These are phyloP conservation scores for Listrodromus nycthemerus DNA, from an alignment of 2,888 invertebrate genomes.

Conservation along the genomic window DNA sequence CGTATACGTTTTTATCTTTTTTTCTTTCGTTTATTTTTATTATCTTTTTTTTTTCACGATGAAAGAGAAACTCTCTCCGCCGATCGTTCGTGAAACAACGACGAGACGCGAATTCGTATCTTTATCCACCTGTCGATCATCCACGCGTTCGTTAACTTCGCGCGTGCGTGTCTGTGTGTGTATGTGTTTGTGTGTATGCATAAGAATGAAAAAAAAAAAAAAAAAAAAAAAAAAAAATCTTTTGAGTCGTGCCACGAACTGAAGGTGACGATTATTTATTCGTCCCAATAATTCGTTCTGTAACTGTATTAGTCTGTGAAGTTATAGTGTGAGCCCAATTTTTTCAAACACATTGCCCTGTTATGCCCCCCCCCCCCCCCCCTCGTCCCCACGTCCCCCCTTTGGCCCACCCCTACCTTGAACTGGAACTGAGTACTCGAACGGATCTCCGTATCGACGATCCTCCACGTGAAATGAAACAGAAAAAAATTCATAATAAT, in stretches of 20 bases:
- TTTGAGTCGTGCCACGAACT: background rate
- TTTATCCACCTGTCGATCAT: constrained; percentile 15
- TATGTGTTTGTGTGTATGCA: background rate
- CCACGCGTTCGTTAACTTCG: constrained; percentile 32
- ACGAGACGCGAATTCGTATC: constrained; percentile 13
- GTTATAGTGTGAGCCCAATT: background rate
- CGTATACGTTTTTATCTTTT: constrained; percentile 12
- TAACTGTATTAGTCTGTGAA: background rate
- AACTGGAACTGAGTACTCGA: background rate
- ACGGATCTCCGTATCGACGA: background rate
- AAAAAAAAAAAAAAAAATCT: background rate
- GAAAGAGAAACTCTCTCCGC: constrained; percentile 20
- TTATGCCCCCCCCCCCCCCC: background rate
- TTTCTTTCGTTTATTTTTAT: constrained; percentile 16
- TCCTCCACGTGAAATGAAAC: background rate
- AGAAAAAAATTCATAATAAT: background rate
- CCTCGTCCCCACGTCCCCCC: background rate
- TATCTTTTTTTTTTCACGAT: constrained; percentile 16
- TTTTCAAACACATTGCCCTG: background rate
- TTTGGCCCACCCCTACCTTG: background rate
- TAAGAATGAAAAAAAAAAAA: constrained; percentile 3
- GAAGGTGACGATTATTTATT: background rate
- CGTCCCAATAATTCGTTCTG: background rate
- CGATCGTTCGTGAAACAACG: constrained; percentile 30
- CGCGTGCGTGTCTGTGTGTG: constrained; percentile 5